Conservation (phyloP, 2,888 invertebrate species). For the Catonia carolina region DNA sequence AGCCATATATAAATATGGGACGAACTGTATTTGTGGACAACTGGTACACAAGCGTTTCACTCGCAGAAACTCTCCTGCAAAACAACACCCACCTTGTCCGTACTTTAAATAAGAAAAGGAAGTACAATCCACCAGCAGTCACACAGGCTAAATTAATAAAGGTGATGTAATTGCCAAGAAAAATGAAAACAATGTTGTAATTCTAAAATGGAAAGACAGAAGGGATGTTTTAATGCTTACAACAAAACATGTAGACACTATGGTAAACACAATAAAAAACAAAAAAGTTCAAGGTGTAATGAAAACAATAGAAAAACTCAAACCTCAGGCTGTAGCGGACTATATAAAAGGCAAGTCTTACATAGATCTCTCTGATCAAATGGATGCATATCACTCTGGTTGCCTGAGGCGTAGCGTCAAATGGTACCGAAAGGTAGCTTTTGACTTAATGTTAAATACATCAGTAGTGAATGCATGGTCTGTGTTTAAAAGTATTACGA, state of each 20-base stretch:
- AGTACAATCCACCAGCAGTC: constrained; percentile 27
- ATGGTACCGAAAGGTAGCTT: too few relatives aligned
- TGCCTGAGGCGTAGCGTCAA: too few relatives aligned
- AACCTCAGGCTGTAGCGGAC: too few relatives aligned
- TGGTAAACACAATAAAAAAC: not conserved
- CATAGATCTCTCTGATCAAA: too few relatives aligned
- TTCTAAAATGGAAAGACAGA: constrained; percentile 28
- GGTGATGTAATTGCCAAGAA: constrained; percentile 24
- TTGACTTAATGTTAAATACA: too few relatives aligned
- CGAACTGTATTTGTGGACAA: constrained; percentile 19
- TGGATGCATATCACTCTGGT: too few relatives aligned
- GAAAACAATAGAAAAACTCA: too few relatives aligned
- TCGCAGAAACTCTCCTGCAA: constrained; percentile 26
- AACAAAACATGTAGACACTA: constrained; percentile 18
- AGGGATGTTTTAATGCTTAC: constrained; percentile 27
- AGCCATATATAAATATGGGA: constrained; percentile 13
- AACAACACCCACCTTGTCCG: constrained; percentile 28
- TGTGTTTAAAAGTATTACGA: too few relatives aligned
- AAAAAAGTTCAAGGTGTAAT: too few relatives aligned
- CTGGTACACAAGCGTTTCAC: constrained; percentile 28
- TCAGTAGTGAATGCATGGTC: too few relatives aligned
- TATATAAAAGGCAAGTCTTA: too few relatives aligned
- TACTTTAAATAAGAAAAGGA: constrained; percentile 26
- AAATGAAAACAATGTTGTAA: constrained; percentile 23
- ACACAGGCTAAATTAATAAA: constrained; percentile 25